Percentiles rank a stretch among this genome's conserved stretches.
Evolutionary conservation across 35 echinoderm and acorn worm species (phyloP).

Genomic region (Apostichopus californicus): DNA sequence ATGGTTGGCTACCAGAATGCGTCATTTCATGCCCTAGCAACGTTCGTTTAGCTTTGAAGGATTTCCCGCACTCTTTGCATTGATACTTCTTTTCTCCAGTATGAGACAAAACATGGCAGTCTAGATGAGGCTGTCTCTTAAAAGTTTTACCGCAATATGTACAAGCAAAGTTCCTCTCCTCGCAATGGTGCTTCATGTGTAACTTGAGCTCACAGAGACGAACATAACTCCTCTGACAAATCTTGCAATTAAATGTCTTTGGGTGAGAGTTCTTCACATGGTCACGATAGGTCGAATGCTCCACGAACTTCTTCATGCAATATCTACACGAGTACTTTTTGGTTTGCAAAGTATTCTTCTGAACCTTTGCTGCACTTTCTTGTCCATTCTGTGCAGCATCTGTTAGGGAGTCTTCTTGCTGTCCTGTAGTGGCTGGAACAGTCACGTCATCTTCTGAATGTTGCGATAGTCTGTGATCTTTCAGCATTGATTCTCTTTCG

Average conservation of each 20-base stretch:
- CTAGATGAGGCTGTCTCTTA: conserved; percentile 51
- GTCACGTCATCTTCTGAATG: background rate
- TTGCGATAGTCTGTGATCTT: background rate
- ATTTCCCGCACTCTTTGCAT: conserved; percentile 42
- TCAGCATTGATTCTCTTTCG: background rate
- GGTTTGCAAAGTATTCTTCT: background rate
- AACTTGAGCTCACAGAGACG: conserved; percentile 49
- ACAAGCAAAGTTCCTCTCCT: conserved; percentile 37
- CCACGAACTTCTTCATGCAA: conserved; percentile 17
- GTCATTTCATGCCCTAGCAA: conserved; percentile 51
- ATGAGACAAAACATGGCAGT: conserved; percentile 45
- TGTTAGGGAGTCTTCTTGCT: background rate
- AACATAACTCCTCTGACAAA: conserved; percentile 38
- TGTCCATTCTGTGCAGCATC: background rate
- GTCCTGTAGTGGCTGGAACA: background rate
- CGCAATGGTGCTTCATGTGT: conserved; percentile 34
- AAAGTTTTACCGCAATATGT: conserved; percentile 35
- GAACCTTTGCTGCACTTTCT: too few relatives aligned
- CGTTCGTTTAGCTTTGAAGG: conserved; percentile 41
- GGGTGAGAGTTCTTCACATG: conserved; percentile 45
- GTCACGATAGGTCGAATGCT: background rate
- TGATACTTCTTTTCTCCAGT: conserved; percentile 41
- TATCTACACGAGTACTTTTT: conserved; percentile 41
- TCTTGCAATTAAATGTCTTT: conserved; percentile 16
- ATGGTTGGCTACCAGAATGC: conserved; percentile 34